Percentiles rank a stretch among this genome's conserved stretches.
phyloP scores from a whole-genome alignment of 2,888 invertebrate genomes.

The Synergus laeviventris region DNA sequence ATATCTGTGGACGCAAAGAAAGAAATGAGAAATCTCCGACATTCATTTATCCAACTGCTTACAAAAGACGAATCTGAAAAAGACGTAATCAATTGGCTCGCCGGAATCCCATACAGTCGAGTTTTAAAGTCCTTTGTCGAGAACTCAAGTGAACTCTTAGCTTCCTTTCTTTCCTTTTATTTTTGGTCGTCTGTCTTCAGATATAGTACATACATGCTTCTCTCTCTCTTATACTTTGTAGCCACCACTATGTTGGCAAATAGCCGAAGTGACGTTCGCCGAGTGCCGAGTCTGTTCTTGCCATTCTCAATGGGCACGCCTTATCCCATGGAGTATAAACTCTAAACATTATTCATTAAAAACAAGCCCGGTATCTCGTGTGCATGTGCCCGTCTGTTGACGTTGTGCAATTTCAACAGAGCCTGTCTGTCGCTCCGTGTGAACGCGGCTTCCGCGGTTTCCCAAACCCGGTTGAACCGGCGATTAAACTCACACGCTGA shows the following conservation, averaged over 20 bases:
- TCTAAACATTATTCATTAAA: slow-evolving; percentile 17
- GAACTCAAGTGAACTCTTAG: slow-evolving; percentile 29
- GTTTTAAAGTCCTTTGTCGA: slow-evolving; percentile 31
- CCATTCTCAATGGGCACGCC: slow-evolving; percentile 31
- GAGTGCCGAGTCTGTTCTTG: slow-evolving; percentile 21
- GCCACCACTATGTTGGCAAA: slow-evolving; percentile 26
- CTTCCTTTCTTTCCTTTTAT: slow-evolving; percentile 38
- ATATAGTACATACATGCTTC: slow-evolving; percentile 22
- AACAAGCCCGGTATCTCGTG: slow-evolving; percentile 39
- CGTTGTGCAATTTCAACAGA: slow-evolving; percentile 46
- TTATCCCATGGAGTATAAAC: background rate
- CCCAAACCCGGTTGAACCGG: slow-evolving; percentile 58
- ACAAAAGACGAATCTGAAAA: slow-evolving; percentile 22
- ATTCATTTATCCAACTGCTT: slow-evolving; percentile 1
- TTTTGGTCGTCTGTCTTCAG: slow-evolving; percentile 27
- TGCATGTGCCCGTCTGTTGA: slow-evolving; percentile 32
- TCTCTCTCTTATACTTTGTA: slow-evolving; percentile 22
- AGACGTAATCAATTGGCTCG: slow-evolving; percentile 30
- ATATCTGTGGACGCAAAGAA: background rate
- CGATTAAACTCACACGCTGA: slow-evolving; percentile 53
- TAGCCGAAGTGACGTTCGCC: slow-evolving; percentile 22
- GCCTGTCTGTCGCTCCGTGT: slow-evolving; percentile 50
- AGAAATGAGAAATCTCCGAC: slow-evolving; percentile 13
- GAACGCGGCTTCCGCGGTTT: slow-evolving; percentile 63
- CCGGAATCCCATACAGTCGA: slow-evolving; percentile 12